These are phyloP conservation scores for Deilephila porcellus DNA, from an alignment of 2,888 invertebrate genomes.

Conservation along the genomic window DNA sequence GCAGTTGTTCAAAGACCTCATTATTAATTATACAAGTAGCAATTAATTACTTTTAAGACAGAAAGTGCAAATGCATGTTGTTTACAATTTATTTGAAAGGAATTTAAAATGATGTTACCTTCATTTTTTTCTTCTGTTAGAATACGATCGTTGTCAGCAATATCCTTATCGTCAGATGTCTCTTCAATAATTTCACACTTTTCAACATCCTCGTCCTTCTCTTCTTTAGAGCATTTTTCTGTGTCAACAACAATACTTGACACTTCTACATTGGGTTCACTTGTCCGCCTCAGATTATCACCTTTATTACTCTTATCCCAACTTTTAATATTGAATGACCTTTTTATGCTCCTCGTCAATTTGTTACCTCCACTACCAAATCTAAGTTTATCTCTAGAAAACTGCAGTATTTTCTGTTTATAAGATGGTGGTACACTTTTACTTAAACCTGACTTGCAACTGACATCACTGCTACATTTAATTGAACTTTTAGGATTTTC, in stretches of 20 bases:
- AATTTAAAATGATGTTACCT: slow-evolving; percentile 51
- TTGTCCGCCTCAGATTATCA: slow-evolving; percentile 72
- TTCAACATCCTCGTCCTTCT: slow-evolving; percentile 74
- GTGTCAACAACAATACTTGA: slow-evolving; percentile 58
- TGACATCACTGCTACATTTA: slow-evolving; percentile 74
- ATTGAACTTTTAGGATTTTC: slow-evolving; percentile 77
- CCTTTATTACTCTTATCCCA: slow-evolving; percentile 73
- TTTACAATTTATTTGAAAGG: not conserved
- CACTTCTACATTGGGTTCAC: slow-evolving; percentile 75
- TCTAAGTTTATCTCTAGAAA: slow-evolving; percentile 78
- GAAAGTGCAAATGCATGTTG: not conserved
- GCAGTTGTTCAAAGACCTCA: too few relatives aligned
- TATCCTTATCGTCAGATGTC: slow-evolving; percentile 68
- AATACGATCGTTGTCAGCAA: slow-evolving; percentile 72
- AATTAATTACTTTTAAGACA: too few relatives aligned
- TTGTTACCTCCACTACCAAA: slow-evolving; percentile 79
- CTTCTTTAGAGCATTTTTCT: slow-evolving; percentile 71
- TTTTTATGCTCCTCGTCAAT: slow-evolving; percentile 78
- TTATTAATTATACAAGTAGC: too few relatives aligned
- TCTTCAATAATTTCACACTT: slow-evolving; percentile 79
- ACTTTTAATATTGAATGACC: slow-evolving; percentile 80
- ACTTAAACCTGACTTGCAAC: slow-evolving; percentile 67
- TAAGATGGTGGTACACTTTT: slow-evolving; percentile 83
- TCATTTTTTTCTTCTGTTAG: slow-evolving; percentile 65
- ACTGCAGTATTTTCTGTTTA: slow-evolving; percentile 79